A percentile compares a stretch with the other conserved stretches of the same genome.
phyloP scores from a whole-genome alignment of 2,797 vertebrate genomes.

The Galagoides demidoff region DNA sequence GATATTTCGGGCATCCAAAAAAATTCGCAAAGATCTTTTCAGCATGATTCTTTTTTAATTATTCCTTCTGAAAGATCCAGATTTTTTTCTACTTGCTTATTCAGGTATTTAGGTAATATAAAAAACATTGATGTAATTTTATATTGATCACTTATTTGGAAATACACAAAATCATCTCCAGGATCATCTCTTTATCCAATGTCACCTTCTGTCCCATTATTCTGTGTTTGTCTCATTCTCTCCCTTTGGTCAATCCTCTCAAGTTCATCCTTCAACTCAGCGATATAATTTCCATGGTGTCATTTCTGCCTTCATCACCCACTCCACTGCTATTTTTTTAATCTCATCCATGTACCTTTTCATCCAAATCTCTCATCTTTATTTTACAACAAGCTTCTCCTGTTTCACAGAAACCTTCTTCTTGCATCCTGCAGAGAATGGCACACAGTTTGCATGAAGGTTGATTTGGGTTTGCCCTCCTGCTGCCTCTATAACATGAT shows the following conservation, averaged over 20 bases:
- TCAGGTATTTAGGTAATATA: neutral
- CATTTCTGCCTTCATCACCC: neutral
- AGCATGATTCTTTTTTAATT: neutral
- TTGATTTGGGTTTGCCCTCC: neutral
- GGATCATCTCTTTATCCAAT: neutral
- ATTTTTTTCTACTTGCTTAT: neutral
- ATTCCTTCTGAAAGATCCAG: neutral
- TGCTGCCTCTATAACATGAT: neutral
- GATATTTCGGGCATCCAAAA: neutral
- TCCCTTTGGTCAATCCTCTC: neutral
- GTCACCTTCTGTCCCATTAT: conserved; percentile 19
- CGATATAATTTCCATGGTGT: neutral
- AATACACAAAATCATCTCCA: neutral
- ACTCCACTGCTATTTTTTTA: neutral
- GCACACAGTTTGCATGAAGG: neutral
- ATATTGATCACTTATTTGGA: neutral
- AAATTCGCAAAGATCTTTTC: neutral
- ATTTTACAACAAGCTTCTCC: neutral
- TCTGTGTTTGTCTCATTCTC: conserved; percentile 26
- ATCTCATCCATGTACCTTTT: neutral
- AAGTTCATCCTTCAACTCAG: neutral
- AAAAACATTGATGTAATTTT: neutral
- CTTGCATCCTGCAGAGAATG: neutral
- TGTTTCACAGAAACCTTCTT: conserved; percentile 19
- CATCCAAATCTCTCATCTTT: neutral